Percentiles rank a stretch among this genome's conserved stretches.
Evolutionary conservation across 2,113 vertebrate genomes (phyloP).

Genomic region (Cheirogaleus medius): DNA sequence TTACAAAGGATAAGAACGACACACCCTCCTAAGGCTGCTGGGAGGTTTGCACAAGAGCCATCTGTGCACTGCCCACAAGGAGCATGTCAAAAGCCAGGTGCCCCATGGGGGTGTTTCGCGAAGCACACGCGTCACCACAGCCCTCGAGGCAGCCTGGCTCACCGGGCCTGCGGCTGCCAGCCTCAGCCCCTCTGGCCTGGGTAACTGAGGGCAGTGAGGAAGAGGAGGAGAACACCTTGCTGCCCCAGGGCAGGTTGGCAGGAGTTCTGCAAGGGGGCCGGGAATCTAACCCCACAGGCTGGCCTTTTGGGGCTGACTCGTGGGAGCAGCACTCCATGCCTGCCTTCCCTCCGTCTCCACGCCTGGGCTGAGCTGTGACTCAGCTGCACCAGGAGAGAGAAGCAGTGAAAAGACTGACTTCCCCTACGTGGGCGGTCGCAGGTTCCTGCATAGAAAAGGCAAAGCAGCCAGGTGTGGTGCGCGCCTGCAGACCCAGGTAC

Average conservation of each 20-base stretch:
- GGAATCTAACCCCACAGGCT: not conserved
- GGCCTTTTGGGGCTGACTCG: not conserved
- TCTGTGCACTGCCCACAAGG: not conserved
- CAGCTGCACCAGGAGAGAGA: not conserved
- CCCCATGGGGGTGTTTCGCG: accelerated
- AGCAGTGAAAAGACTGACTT: not conserved
- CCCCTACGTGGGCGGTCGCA: not conserved
- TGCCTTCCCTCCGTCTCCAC: not conserved
- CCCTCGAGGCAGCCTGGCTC: not conserved
- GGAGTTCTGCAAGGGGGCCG: not conserved
- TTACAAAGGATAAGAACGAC: not conserved
- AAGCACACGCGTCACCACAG: too few relatives aligned
- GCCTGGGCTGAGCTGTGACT: slow-evolving; percentile 29
- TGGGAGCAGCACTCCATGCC: not conserved
- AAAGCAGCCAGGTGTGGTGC: not conserved
- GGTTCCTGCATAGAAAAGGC: not conserved
- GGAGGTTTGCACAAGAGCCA: not conserved
- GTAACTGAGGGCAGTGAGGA: accelerated
- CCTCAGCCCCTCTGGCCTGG: not conserved
- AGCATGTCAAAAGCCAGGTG: not conserved
- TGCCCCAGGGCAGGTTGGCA: not conserved
- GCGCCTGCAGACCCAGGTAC: not conserved
- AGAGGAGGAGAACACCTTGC: not conserved
- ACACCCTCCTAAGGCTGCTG: not conserved
- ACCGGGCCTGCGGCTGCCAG: not conserved